Evolutionary conservation across 2,797 vertebrate species (phyloP), one percentile per base, ranked within the genome.

Genomic region (Linurgus olivaceus): DNA sequence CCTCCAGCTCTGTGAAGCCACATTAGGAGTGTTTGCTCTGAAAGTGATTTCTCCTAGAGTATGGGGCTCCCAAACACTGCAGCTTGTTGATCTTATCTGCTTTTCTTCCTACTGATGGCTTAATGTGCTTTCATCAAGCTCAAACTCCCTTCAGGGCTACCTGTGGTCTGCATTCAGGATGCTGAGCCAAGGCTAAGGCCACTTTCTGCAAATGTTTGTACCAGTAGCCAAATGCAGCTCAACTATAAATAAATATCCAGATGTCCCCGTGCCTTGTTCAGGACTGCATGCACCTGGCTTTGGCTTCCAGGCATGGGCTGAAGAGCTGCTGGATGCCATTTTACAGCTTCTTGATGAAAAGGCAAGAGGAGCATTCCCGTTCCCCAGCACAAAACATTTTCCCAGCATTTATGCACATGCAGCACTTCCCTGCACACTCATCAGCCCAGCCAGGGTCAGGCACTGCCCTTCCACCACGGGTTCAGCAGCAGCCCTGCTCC

Each of bases 391-490:
- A 18, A 54, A 90, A 47, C 58, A 44, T 15, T 58, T 68, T n/a
- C 42, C 12, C 24, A 58, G 70, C 7, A 65, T 71, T 86, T 26
- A 10, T 26, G n/a, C 47, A 57, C 0, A 1, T 37, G 52, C 5
- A 7, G 47, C 50, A 31, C 20, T 55, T 44, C 25, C 44, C 42
- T 0, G 4, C 26, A 50, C n/a, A 7, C 40, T 29, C 48, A 62
- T 8, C 55, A 66, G 25, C 6, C 63, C 57, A 82, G 70, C 3
- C 42, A 66, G 23, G 44, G 33, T 10, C 65, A 55, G 29, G 52
- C 0, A 0, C 35, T 88, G 86, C 70, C 50, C 24, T 40, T 40
- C 25, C 33, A 82, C 45, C 2, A 0, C 0, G 1, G 50, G 18
- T 4, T 62, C 61, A 45, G 80, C 65, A 52, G 35, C 29, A 40